These are phyloP conservation scores for Pseudolaguvia tuberculata DNA, from an alignment of 2,113 vertebrate genomes.

Conservation along the genomic window DNA sequence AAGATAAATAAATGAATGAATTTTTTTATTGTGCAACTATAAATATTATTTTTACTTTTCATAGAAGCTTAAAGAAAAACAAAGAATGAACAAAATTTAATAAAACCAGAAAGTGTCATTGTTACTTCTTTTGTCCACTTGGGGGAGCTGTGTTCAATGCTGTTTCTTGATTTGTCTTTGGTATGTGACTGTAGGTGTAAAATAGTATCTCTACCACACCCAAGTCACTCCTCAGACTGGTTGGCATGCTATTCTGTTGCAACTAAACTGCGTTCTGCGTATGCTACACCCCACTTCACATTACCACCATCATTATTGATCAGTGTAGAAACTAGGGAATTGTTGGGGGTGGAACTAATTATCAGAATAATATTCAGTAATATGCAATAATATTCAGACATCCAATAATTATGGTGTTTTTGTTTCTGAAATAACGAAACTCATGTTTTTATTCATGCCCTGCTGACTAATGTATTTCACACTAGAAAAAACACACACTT, in stretches of 20 bases:
- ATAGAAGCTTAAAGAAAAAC: neutral
- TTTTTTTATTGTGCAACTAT: neutral
- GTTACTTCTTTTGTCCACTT: conserved; percentile 29
- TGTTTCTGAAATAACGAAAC: too few species aligned
- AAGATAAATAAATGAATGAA: too few species aligned
- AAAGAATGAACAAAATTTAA: neutral
- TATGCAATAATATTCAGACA: neutral
- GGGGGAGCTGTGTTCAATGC: conserved; percentile 38
- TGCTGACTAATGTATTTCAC: too few species aligned
- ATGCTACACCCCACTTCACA: conserved; percentile 39
- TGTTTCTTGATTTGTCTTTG: neutral
- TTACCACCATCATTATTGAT: neutral
- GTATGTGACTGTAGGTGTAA: conserved; percentile 18
- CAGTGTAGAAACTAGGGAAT: neutral
- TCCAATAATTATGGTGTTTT: neutral
- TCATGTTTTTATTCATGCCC: neutral
- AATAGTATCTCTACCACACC: conserved; percentile 38
- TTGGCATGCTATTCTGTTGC: conserved; percentile 58
- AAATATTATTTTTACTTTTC: neutral
- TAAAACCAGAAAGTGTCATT: neutral
- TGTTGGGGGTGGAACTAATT: too few species aligned
- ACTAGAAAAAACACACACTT: too few species aligned
- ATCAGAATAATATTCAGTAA: too few species aligned
- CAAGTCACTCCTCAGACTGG: conserved; percentile 30
- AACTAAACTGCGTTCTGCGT: conserved; percentile 53